Evolutionary conservation across 2,797 vertebrate genomes (phyloP), one percentile per base, ranked within the genome.

Genomic region (Tolypeutes matacus): DNA sequence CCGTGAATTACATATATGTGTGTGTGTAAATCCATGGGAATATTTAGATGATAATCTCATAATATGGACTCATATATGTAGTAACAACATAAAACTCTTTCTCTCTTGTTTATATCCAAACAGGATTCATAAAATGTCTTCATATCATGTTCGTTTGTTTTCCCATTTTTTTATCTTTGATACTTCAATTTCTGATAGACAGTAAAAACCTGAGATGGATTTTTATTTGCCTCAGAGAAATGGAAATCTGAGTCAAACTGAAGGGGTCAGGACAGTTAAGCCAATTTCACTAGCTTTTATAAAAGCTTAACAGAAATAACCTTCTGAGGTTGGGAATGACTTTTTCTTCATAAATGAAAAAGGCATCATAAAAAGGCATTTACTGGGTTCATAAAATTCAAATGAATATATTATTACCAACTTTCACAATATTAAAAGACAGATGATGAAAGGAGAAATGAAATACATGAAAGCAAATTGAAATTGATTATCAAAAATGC

Each of bases 331-430:
- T 67, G 12, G 86, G 21, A 95, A 95, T 84, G 75, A 5, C 42
- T 95, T 96, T 97, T 91, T 64, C 95, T 91, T 86, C 58, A 82
- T 84, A 97, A 96, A 96, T 95, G 91, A 97, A 96, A 92, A 95
- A 93, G 64, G 75, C 85, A 75, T 90, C 83, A 96, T 97, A 96
- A 97, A 97, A 97, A 34, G 93, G 92, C 80, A 96, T 91, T 97
- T 95, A 93, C 92, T 87, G 69, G 93, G 91, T 93, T 97, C 96
- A 97, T 97, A 97, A 97, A 97, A 97, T 96, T 96, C 96, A 96
- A 96, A 97, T 97, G 95, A 96, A 91, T 96, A 92, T 70, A 89
- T 95, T 95, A 97, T 97, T 93, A 94, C 89, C 65, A 94, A 95
- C 80, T 92, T 97, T 93, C 89, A 96, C 81, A 95, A 96, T 96